These are phyloP conservation scores for Netelia inedita DNA, from an alignment of 2,888 invertebrate genomes.

Conservation along the genomic window DNA sequence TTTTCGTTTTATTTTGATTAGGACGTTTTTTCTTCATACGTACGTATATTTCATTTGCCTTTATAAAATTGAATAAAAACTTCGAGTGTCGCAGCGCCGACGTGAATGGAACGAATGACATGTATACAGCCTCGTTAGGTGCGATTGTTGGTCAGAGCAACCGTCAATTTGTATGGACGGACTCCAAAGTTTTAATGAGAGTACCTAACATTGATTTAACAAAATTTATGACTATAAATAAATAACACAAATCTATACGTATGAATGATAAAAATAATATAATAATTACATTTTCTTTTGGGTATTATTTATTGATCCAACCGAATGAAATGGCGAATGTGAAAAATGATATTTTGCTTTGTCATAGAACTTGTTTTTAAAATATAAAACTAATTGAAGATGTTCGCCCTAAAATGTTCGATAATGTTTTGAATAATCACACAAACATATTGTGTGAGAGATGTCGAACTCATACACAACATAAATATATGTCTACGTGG, in stretches of 20 bases:
- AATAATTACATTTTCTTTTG: too few species aligned
- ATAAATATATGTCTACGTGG: background rate
- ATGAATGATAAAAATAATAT: too few species aligned
- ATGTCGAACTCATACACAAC: too few species aligned
- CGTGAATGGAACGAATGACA: background rate
- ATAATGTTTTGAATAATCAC: too few species aligned
- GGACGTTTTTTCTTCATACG: background rate
- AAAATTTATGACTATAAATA: background rate
- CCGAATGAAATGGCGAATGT: too few species aligned
- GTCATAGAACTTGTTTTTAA: background rate
- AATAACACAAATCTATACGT: too few species aligned
- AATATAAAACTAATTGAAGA: too few species aligned
- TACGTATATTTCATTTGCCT: background rate
- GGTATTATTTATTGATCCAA: too few species aligned
- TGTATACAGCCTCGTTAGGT: background rate
- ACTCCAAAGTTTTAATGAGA: background rate
- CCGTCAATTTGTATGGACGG: background rate
- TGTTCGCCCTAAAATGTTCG: too few species aligned
- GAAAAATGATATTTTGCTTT: background rate
- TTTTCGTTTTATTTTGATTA: background rate
- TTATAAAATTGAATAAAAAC: slow-evolving; percentile 7
- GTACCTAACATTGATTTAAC: background rate
- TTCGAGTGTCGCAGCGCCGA: background rate
- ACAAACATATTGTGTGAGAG: too few species aligned
- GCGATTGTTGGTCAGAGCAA: background rate